Evolutionary conservation across 2,888 invertebrate genomes (phyloP).

Genomic region (Theretra japonica): DNA sequence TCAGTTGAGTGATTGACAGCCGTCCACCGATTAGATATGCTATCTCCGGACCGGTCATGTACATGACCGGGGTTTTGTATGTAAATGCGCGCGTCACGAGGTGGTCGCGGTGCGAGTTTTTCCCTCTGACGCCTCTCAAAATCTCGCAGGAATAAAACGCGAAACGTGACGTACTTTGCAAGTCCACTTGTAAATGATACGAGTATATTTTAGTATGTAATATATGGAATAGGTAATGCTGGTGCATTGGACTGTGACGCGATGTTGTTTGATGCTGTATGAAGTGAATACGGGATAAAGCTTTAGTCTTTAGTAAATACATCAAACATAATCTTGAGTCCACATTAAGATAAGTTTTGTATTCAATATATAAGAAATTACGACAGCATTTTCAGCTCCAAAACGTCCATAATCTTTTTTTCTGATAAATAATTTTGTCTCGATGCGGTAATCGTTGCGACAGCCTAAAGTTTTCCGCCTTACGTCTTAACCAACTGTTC

Average conservation of each 20-base stretch:
- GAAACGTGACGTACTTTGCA: constrained; percentile 23
- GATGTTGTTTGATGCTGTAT: neutral
- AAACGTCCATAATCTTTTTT: too few relatives aligned
- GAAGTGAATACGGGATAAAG: too few relatives aligned
- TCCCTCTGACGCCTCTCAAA: constrained; percentile 60
- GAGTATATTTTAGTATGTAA: neutral
- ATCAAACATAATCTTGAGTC: too few relatives aligned
- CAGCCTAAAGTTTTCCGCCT: too few relatives aligned
- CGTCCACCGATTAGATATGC: constrained; percentile 77
- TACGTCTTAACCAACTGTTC: too few relatives aligned
- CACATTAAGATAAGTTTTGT: too few relatives aligned
- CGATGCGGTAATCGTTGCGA: too few relatives aligned
- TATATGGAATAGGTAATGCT: neutral
- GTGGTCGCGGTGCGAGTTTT: constrained; percentile 50
- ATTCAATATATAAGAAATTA: too few relatives aligned
- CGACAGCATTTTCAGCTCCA: too few relatives aligned
- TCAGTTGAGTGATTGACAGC: constrained; percentile 70
- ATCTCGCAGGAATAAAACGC: constrained; percentile 42
- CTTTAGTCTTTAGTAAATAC: too few relatives aligned
- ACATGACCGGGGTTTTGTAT: constrained; percentile 69
- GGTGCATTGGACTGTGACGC: neutral
- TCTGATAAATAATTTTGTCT: too few relatives aligned
- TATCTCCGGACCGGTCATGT: constrained; percentile 71
- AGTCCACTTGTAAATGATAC: constrained; percentile 6
- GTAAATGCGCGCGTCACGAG: constrained; percentile 71